phyloP scores from a whole-genome alignment of 2,888 invertebrate species.

The Plusia festucae region DNA sequence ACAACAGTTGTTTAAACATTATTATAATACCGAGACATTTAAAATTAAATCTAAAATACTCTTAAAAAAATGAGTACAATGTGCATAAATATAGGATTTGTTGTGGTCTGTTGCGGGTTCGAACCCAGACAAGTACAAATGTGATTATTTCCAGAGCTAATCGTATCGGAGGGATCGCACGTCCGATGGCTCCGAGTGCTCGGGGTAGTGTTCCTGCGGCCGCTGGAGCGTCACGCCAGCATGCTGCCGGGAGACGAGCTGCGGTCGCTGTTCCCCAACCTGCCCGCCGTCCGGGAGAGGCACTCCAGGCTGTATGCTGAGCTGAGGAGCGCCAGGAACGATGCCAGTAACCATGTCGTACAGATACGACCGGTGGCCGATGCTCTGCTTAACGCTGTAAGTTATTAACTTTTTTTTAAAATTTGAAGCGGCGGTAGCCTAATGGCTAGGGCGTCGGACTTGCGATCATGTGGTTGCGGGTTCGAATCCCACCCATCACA shows the following conservation, averaged over 20 bases:
- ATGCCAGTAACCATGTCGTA: slow-evolving; percentile 70
- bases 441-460: no score
- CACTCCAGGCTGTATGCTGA: slow-evolving; percentile 78
- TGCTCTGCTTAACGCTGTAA: slow-evolving; percentile 80
- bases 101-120: no score
- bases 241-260: slow-evolving; percentile 93
- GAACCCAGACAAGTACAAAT: no score
- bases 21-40: no score
- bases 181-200: slow-evolving; percentile 96
- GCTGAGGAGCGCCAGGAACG: slow-evolving; percentile 68
- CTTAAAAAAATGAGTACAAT: no score
- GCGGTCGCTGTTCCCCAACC: slow-evolving; percentile 94
- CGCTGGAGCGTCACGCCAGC: slow-evolving; percentile 90
- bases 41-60: no score
- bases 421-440: no score
- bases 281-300: slow-evolving; percentile 92
- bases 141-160: slow-evolving; percentile 90
- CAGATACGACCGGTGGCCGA: slow-evolving; percentile 77
- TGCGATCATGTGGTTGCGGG: no score
- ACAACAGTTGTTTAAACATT: no score
- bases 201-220: slow-evolving; percentile 94
- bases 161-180: slow-evolving; percentile 96
- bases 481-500: no score
- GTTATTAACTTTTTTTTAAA: slow-evolving; percentile 81
- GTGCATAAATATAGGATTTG: no score